phyloP scores from a whole-genome alignment of 53 echinoderm and acorn worm species.

The Temnopleurus reevesii region DNA sequence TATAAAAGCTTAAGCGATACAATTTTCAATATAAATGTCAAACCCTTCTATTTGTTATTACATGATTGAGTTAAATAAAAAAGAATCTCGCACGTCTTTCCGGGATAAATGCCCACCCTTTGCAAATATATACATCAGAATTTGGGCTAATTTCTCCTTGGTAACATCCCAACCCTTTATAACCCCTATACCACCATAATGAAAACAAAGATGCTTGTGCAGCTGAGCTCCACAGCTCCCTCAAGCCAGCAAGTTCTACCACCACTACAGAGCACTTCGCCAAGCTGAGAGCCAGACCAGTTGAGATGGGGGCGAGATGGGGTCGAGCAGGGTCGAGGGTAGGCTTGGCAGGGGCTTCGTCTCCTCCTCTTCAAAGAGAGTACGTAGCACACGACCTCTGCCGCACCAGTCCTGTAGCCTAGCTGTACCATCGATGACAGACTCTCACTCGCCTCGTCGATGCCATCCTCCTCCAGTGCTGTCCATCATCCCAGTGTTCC shows the following conservation, averaged over 20 bases:
- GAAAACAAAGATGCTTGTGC: neutral
- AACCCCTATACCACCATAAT: neutral
- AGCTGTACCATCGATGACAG: constrained; percentile 22
- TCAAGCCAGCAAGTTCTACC: neutral
- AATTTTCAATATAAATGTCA: too few relatives aligned
- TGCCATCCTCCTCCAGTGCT: neutral
- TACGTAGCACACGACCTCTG: neutral
- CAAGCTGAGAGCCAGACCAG: constrained; percentile 7
- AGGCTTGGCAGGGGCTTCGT: constrained; percentile 25
- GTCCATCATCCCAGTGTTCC: neutral
- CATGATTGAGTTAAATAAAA: too few relatives aligned
- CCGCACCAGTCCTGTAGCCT: constrained; percentile 30
- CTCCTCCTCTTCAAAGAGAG: neutral
- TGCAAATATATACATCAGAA: too few relatives aligned
- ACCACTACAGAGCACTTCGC: neutral
- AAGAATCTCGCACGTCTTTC: too few relatives aligned
- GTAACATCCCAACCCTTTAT: neutral
- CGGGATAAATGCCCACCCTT: too few relatives aligned
- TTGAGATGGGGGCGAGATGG: neutral
- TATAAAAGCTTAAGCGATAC: too few relatives aligned
- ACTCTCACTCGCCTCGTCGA: constrained; percentile 19
- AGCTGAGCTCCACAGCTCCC: neutral
- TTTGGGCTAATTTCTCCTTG: neutral
- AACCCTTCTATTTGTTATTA: too few relatives aligned
- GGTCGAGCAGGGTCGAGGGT: neutral